Conservation (phyloP, 92 coral and sea anemone species). For the Chrysogorgia sp. region DNA sequence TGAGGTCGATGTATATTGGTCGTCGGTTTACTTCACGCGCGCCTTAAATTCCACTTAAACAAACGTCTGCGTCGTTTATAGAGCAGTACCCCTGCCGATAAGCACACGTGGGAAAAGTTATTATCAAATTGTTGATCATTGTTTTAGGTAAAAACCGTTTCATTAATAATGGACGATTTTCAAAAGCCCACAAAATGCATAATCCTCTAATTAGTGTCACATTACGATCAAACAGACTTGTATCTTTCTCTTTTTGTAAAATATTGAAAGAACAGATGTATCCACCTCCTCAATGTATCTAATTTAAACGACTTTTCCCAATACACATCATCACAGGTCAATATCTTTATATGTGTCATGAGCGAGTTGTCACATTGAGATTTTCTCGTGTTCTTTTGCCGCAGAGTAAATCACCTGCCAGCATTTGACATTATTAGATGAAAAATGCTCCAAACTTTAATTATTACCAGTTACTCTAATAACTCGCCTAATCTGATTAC, state of each 20-base stretch:
- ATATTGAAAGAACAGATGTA: slow-evolving; percentile 46
- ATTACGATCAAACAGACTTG: slow-evolving; percentile 44
- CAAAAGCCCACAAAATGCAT: slow-evolving; percentile 81
- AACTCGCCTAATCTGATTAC: slow-evolving; percentile 47
- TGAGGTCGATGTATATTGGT: slow-evolving; percentile 18
- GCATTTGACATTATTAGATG: slow-evolving; percentile 29
- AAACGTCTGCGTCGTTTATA: slow-evolving; percentile 34
- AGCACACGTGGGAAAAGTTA: slow-evolving; percentile 50
- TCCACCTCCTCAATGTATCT: slow-evolving; percentile 22
- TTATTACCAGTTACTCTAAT: slow-evolving; percentile 46
- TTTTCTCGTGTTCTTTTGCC: background rate
- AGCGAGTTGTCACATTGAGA: background rate
- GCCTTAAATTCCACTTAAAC: slow-evolving; percentile 49
- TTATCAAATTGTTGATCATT: slow-evolving; percentile 70
- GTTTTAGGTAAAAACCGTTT: slow-evolving; percentile 80
- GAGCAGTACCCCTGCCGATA: slow-evolving; percentile 42
- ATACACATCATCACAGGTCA: background rate
- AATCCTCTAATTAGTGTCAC: slow-evolving; percentile 46
- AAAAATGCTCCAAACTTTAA: slow-evolving; percentile 35
- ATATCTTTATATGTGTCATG: background rate
- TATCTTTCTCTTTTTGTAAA: slow-evolving; percentile 33
- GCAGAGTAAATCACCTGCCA: slow-evolving; percentile 38
- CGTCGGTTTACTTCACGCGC: background rate
- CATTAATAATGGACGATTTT: slow-evolving; percentile 97
- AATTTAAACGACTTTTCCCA: slow-evolving; percentile 3